Conservation (phyloP, 2,113 vertebrate species). For the Xenotilapia longispinis region DNA sequence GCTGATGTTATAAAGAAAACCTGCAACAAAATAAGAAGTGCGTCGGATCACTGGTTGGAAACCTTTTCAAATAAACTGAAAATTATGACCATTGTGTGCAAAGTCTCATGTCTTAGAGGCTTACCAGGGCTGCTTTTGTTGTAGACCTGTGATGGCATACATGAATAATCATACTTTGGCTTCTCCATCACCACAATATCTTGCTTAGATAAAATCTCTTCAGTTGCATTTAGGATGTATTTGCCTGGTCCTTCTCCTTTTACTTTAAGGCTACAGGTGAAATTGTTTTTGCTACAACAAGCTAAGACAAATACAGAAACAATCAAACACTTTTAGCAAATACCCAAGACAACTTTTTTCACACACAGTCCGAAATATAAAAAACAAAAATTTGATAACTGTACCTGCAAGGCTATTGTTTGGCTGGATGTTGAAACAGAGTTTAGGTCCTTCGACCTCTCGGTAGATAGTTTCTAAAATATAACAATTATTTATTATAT, state of each 20-base stretch:
- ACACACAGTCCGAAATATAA: too few species aligned
- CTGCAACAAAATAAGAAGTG: background rate
- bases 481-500: background rate
- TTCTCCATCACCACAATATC: background rate
- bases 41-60: background rate
- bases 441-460: rapidly evolving
- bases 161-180: rapidly evolving
- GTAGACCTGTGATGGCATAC: background rate
- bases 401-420: rapidly evolving
- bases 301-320: too few species aligned
- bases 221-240: rapidly evolving
- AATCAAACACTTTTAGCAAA: background rate
- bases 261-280: background rate
- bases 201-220: background rate
- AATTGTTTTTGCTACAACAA: too few species aligned
- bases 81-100: background rate
- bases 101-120: background rate
- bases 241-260: rapidly evolving
- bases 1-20: background rate
- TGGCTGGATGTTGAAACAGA: background rate
- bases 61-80: background rate
- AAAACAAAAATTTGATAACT: too few species aligned
- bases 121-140: background rate
- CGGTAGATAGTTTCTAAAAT: background rate
- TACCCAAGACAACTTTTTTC: background rate